A percentile compares a stretch with the other conserved stretches of the same genome.
Conservation (phyloP, 1,140 invertebrate genomes). For the Rhagoletis pomonella region DNA sequence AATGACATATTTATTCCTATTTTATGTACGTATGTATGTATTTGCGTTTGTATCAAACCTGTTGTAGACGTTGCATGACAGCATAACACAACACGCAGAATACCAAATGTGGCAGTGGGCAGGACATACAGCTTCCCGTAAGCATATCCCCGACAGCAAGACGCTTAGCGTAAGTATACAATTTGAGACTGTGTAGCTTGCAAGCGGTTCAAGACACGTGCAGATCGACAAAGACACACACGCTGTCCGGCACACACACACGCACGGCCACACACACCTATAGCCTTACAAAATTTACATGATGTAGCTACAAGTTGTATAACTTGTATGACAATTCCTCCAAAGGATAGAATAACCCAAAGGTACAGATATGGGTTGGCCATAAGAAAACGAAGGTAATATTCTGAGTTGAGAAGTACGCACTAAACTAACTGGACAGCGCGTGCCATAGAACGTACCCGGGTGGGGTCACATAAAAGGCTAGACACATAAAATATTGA, state of each 20-base stretch:
- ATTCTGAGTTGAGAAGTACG: background rate
- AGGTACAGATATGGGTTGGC: background rate
- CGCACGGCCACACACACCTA: background rate
- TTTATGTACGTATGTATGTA: background rate
- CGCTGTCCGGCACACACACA: background rate
- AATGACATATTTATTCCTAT: background rate
- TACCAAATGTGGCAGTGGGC: background rate
- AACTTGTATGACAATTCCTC: constrained; percentile 10
- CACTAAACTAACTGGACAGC: background rate
- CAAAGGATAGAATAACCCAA: background rate
- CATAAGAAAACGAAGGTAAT: background rate
- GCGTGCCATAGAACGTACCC: background rate
- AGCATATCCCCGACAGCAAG: background rate
- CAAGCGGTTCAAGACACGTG: background rate
- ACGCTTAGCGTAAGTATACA: constrained; percentile 36
- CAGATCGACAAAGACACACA: background rate
- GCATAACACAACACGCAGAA: background rate
- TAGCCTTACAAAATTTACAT: constrained; percentile 28
- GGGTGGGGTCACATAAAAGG: background rate
- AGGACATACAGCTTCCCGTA: background rate
- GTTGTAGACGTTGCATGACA: background rate
- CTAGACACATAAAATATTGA: constrained; percentile 25
- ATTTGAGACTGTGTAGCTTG: background rate
- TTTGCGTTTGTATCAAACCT: background rate
- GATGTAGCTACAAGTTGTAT: constrained; percentile 37